Base-by-base conservation (phyloP, 2,888 invertebrate species). In the Smittia sp. region DNA sequence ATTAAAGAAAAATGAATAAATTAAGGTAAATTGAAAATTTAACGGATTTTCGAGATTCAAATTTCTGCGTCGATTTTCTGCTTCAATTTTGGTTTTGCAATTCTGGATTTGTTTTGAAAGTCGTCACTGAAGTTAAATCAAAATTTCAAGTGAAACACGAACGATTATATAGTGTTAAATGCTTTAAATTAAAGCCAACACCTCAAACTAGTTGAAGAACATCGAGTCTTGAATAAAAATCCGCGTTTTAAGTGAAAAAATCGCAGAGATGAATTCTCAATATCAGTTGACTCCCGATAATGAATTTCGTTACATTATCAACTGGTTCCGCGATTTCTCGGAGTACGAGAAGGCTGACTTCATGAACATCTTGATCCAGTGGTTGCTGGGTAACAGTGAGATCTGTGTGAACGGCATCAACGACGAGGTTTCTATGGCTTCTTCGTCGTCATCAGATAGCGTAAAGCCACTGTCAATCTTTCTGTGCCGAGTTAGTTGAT, bases 271-370 rank as follows among this genome's bases (percentile, higher is more conserved):
- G 15, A 72, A 32, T 54, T 32, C 24, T 18, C 62, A 72, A 24
- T 72, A 54, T 20, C 72, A 62, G 18, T 80, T 87, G 77, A 86
- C 87, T 1, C 82, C 88, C 39, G 90, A 90, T 79, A 89, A 90
- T 1, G 93, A 94, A 82, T 85, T 94, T 78, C 86, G 91, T 74
- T 94, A 93, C 80, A 84, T 94, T 76, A 84, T 91, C 74, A 90
- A 92, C 79, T 94, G 94, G 94, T 94, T 94, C 79, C 87, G 88
- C 78, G 93, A 94, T 82, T 94, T 93, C 88, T 93, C 93, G 79
- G 94, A 94, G 79, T 85, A 94, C 80, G 94, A 94, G 80, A 85
- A 91, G 74, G 90, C 90, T 75, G 94, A 94, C 80, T 94, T 94
- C 81, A 80, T 93, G 75, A 90, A 90, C 0, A 86, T 93, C 75